Conservation (phyloP, 1,140 invertebrate genomes). For the Brachionus manjavacas region DNA sequence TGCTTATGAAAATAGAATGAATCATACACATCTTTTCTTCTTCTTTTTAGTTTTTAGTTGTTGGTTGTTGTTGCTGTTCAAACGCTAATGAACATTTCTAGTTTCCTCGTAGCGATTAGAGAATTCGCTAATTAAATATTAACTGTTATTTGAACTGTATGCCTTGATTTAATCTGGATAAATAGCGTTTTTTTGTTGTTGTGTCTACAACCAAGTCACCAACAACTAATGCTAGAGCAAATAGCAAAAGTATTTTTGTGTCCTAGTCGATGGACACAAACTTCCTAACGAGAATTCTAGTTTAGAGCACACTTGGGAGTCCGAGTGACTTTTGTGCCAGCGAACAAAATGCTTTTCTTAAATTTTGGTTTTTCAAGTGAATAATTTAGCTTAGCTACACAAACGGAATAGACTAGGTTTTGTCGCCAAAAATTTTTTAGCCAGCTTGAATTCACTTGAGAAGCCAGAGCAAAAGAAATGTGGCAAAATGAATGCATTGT, state of each 20-base stretch:
- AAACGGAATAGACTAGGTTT: background rate
- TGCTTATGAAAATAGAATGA: background rate
- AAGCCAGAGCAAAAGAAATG: too few relatives aligned
- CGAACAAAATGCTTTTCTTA: too few relatives aligned
- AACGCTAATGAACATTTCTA: background rate
- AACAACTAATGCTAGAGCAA: constrained; percentile 7
- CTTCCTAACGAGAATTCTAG: background rate
- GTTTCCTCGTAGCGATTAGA: background rate
- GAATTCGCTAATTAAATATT: background rate
- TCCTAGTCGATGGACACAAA: background rate
- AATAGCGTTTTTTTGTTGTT: background rate
- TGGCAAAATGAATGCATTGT: too few relatives aligned
- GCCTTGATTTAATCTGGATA: background rate
- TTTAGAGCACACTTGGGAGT: background rate
- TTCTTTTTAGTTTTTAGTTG: too few relatives aligned
- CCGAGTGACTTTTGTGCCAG: background rate
- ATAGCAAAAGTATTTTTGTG: constrained; percentile 7
- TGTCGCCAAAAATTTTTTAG: background rate
- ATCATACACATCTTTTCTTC: background rate
- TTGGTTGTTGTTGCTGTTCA: background rate
- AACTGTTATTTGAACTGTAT: background rate
- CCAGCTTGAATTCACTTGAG: too few relatives aligned
- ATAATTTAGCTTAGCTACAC: background rate
- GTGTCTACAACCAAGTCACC: background rate
- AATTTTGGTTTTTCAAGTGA: background rate